Conservation (phyloP, 2,888 invertebrate genomes). For the Tuberolachnus salignus region DNA sequence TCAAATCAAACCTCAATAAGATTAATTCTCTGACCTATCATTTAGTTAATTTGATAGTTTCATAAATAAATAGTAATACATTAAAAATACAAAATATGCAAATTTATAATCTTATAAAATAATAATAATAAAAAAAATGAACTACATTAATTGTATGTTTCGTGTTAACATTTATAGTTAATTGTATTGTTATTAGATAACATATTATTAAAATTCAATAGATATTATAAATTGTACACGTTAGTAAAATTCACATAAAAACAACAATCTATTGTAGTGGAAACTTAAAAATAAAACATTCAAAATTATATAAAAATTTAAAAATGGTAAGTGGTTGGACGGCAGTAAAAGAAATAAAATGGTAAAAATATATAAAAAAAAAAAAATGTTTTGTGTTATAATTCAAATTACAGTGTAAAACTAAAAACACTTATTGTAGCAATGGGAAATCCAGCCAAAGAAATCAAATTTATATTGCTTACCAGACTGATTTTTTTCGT, state of each 20-base stretch:
- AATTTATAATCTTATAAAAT: too few relatives aligned
- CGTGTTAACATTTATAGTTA: neutral
- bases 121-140: too few relatives aligned
- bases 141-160: too few relatives aligned
- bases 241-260: neutral
- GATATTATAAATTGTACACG: neutral
- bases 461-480: neutral
- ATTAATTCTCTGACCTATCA: too few relatives aligned
- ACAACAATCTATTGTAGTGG: neutral
- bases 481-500: constrained; percentile 47
- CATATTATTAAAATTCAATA: neutral
- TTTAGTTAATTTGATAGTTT: too few relatives aligned
- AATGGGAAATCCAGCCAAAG: neutral
- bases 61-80: too few relatives aligned
- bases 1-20: too few relatives aligned
- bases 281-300: neutral
- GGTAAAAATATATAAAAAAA: neutral
- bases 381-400: too few relatives aligned
- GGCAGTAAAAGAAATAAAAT: neutral
- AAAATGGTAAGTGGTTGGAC: neutral
- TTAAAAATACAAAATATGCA: too few relatives aligned
- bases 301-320: neutral
- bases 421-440: neutral
- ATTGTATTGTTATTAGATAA: neutral
- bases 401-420: too few relatives aligned